These are phyloP conservation scores for Cichlasoma orientale DNA, from an alignment of 2,797 vertebrate genomes.

Conservation along the genomic window DNA sequence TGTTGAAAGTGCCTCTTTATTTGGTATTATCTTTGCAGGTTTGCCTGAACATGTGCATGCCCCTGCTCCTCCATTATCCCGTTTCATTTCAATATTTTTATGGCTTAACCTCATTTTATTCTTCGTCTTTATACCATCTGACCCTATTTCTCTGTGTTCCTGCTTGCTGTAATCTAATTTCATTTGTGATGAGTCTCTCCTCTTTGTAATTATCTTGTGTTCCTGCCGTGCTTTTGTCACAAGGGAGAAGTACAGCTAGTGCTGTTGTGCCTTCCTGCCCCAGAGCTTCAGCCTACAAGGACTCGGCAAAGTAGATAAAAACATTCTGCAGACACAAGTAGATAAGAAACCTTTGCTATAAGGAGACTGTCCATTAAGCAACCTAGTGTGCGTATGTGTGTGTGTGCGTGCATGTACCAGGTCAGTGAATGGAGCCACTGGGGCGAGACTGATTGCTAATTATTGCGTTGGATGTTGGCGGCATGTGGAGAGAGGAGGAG, in stretches of 20 bases:
- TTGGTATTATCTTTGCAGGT: constrained; percentile 32
- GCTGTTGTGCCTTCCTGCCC: constrained; percentile 37
- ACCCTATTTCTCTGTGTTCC: constrained; percentile 10
- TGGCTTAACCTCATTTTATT: constrained; percentile 33
- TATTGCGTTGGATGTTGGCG: constrained; percentile 57
- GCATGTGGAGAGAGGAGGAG: constrained; percentile 48
- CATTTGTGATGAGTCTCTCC: constrained; percentile 14
- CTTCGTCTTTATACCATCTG: not conserved
- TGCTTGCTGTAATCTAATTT: constrained; percentile 37
- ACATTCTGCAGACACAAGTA: constrained; percentile 28
- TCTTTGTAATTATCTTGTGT: constrained; percentile 25
- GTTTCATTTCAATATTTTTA: constrained; percentile 10
- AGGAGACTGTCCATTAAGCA: constrained; percentile 13
- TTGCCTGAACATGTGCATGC: not conserved
- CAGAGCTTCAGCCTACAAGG: constrained; percentile 40
- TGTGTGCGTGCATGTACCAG: constrained; percentile 4
- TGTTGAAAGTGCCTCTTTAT: constrained; percentile 36
- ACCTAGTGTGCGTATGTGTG: not conserved
- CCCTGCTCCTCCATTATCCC: constrained; percentile 7
- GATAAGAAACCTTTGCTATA: constrained; percentile 37
- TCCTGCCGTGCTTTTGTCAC: constrained; percentile 11
- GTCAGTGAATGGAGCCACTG: constrained; percentile 58
- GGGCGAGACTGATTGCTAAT: constrained; percentile 69
- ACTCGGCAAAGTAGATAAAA: constrained; percentile 52
- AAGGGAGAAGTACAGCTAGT: constrained; percentile 9